These are phyloP conservation scores for Helogale parvula DNA, from an alignment of 2,113 vertebrate species.

Conservation along the genomic window DNA sequence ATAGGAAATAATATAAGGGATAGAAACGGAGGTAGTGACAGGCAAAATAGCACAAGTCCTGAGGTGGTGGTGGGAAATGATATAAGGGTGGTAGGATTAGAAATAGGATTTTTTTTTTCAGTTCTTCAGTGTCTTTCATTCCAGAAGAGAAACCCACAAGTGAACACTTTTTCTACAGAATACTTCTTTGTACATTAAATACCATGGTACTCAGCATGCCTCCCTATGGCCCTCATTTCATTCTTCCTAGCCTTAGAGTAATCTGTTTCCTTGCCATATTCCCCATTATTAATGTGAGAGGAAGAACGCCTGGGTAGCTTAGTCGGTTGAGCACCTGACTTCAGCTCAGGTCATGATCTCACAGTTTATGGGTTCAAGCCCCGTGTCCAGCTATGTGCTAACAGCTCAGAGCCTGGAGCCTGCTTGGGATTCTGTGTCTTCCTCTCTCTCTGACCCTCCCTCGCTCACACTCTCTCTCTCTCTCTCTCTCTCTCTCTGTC, in stretches of 20 bases:
- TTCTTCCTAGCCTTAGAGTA: neutral
- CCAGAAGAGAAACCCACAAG: neutral
- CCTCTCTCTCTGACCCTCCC: too few species aligned
- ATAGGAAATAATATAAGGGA: neutral
- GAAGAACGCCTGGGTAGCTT: too few species aligned
- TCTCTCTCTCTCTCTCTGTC: too few species aligned
- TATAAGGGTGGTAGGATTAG: neutral
- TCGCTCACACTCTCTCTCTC: too few species aligned
- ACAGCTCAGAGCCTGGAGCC: too few species aligned
- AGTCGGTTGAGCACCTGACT: too few species aligned
- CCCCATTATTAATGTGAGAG: neutral
- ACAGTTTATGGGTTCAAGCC: too few species aligned
- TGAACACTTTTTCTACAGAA: neutral
- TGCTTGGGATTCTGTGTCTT: too few species aligned
- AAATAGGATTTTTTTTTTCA: neutral
- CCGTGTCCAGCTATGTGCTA: too few species aligned
- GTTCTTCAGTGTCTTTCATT: neutral
- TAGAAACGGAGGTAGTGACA: neutral
- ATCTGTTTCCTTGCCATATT: neutral
- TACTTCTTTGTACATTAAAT: neutral
- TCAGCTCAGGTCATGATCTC: too few species aligned
- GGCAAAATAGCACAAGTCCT: neutral
- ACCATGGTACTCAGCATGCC: accelerated
- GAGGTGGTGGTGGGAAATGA: neutral
- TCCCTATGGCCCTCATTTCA: neutral